Evolutionary conservation across 1,140 invertebrate genomes (phyloP), one percentile per base, ranked within the genome.

Genomic region (Pollicipes pollicipes): DNA sequence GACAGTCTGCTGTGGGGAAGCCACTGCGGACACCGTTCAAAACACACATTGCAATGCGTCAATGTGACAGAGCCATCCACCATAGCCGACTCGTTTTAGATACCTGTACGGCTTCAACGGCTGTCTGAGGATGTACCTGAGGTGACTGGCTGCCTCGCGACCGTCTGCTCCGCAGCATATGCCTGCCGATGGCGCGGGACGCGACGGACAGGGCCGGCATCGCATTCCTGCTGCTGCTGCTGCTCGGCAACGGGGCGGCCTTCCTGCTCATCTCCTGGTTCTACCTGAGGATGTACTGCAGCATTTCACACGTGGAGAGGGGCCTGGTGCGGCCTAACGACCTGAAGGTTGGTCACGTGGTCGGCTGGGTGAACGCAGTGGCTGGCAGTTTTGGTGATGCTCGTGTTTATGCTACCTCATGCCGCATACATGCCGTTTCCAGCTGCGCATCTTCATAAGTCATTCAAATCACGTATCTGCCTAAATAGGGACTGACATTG

Each of bases 201-300:
- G 85, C 83, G 32, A 80, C 83, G 35, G 82, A 85, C 64, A 73
- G 82, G 0, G 81, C 81, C 0, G 88, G 90, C 75, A 82, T 84
- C 13, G 81, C 84, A 0, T 93, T 91, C 77, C 81, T 93, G 69
- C 82, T 87, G n/a, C 82, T 84, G 17, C 81, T 93, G 37, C 84
- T 93, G 70, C 75, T 86, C 24, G 83, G 87, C 64, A 90, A 89
- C 73, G 88, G 86, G 0, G 73, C 89, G 17, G 89, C 89, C 3
- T 91, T 92, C 79, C 78, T 86, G 3, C 82, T 89, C 3, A 90
- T 93, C 72, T 88, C 88, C 21, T 83, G 86, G 64, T 91, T 89
- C 76, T 93, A 93, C 80, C 84, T 85, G 0, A 88, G 88, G 77
- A 93, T 93, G 78, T 93, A 91, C 78, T 83, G 85, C 32, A 89